Base-by-base conservation (phyloP, 2,888 invertebrate genomes). In the Philaethria dido region DNA sequence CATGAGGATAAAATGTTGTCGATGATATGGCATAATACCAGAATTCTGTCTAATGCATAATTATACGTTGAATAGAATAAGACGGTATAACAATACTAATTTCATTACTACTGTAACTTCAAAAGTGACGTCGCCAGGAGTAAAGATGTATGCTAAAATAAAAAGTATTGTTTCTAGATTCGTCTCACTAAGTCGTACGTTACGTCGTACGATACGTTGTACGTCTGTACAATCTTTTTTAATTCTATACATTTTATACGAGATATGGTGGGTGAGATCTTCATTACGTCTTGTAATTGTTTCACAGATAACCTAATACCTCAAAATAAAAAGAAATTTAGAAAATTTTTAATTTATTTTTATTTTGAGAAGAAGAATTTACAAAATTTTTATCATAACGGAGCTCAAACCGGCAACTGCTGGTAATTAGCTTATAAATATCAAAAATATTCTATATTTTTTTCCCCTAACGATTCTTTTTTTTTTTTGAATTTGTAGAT, bases 41-140 rank as follows among this genome's bases (percentile, higher is more conserved):
- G 87, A 88, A 25, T 72, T 76, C 1, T 87, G 85, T 69, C 73
- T 77, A 6, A 60, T 59, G 66, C n/a, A n/a, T n/a, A n/a, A n/a
- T 84, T 85, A 66, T 86, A 85, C 45, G 74, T 66, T 5, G 80
- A 67, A 86, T 80, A 3, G 79, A 78, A 77, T 94, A 94, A 18
- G 95, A 92, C 29, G 93, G 92, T 3, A 93, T 93, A 20, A 94
- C 80, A 52, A 95, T 76, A 67, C 84, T 80, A 55, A 93, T 92
- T 54, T 80, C 77, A 13, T 81, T 29, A 90, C 84, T 9, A 96
- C 89, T 0, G 95, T 95, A 0, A 94, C 94, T 84, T 96, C 96
- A 75, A 94, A 96, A 39, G 93, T 84, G 0, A 94, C 95, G 55
- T 93, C 85, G 4, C 94, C 95, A 0, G 96, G 96, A 1, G 83